Base-by-base conservation (phyloP, 2,113 vertebrate genomes). In the Regulus satrapa region DNA sequence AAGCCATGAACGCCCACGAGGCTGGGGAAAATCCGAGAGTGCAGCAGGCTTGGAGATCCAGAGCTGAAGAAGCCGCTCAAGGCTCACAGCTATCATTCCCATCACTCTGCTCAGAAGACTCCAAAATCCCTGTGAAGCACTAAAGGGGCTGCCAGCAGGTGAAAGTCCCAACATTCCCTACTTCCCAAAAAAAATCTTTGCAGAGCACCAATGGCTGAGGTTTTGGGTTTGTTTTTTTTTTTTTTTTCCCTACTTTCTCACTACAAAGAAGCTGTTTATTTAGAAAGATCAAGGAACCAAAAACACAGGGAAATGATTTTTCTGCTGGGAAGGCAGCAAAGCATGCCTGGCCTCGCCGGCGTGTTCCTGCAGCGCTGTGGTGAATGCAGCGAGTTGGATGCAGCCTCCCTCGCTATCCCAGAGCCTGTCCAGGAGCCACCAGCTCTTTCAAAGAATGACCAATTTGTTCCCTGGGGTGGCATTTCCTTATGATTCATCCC, bases 241-340 rank as follows among this genome's bases (percentile, higher is more conserved):
- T 36, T 15, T 29, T 49, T 46, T 51, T 18, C 29, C 11, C 13
- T 8, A 0, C 29, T 56, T 86, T 54, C 51, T 84, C 40, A 85
- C 87, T 81, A 91, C 92, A 91, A 91, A 96, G 73, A 21, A 87
- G 59, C 71, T 43, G 31, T 73, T 92, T 94, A 31, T 81, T 85
- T 77, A 71, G 80, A 85, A 84, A 95, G 95, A 93, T 89, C 80
- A 94, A 94, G 96, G 94, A 78, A 89, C 73, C n/a, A 24, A 78
- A 94, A 89, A 16, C 80, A 94, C 6, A 32, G 32, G 59, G 80
- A 89, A 89, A 95, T 74, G 6, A 4, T 43, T 92, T 59, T 67
- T 77, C 59, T 74, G 48, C 51, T 38, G 69, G 68, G 62, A 69
- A 64, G 81, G 89, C 88, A 91, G 87, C 89, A 58, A 46, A 97